Base-by-base conservation (phyloP, 2,113 vertebrate species). In the Neolamprologus caudopunctatus region DNA sequence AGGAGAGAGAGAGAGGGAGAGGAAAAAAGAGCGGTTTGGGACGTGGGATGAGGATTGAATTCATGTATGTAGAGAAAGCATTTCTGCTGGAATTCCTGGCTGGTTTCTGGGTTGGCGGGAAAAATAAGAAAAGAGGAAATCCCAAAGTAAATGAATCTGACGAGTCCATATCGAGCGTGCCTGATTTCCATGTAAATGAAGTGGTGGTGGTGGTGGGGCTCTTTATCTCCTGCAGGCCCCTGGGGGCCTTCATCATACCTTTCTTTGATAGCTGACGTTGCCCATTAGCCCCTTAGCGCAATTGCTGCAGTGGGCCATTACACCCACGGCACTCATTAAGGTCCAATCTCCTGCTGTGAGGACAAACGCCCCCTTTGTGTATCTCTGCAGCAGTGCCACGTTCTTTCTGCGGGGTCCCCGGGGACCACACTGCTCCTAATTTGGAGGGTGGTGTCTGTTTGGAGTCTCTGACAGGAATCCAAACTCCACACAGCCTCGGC, bases 181-280 rank as follows among this genome's bases (percentile, higher is more conserved):
- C 92, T 94, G 89, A 96, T 97, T 96, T 96, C 94, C 95, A 96
- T 96, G 93, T 93, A 95, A 96, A 96, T 96, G 93, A 93, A 87
- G 68, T 87, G 90, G 35, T 1, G 80, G 5, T 21, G 58, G 57
- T 63, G 14, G 57, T 26, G 91, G 40, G 1, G 73, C 5, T 63
- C 88, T 92, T 94, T 93, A 93, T 94, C 90, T 91, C 66, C 87
- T 37, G 1, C 75, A 55, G 90, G 86, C 87, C 90, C 88, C 80
- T 57, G 55, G 93, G 89, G 92, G 88, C 91, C 93, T 91, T 93
- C 93, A 91, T 93, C 93, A 84, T 92, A 93, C 93, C 89, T 91
- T 91, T 83, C 96, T 96, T 96, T 95, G 94, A 96, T 96, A 95
- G 92, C 85, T 91, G 93, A 94, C 88, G 92, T 94, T 89, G 55